Evolutionary conservation across 2,113 vertebrate genomes (phyloP), one percentile per base, ranked within the genome.

Genomic region (Lutjanus erythropterus): DNA sequence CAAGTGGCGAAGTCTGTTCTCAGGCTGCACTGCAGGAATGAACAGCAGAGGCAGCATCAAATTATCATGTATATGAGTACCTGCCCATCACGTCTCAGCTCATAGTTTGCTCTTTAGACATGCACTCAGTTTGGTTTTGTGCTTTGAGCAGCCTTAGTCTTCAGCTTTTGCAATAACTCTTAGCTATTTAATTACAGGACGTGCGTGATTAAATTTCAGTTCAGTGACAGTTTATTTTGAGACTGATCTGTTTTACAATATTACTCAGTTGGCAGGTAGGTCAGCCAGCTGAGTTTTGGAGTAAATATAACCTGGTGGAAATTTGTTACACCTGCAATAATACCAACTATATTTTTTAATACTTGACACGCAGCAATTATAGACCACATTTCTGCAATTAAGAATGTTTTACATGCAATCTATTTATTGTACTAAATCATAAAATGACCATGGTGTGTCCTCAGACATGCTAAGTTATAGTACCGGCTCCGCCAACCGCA

Each of bases 11-110:
- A 25, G 41, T 64, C 31, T 84, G 49, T 79, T 73, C 78, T 69
- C 59, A n/a, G 18, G 35, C 71, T 71, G 75, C 67, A 49, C 23
- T 61, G 68, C 52, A 56, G 59, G 42, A 79, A 66, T 27, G 49
- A 79, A 79, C 76, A 73, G 47, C 66, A 39, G 11, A 12, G 46
- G 61, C 61, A 58, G 71, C 80, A 80, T 64, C n/a, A 55, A 73
- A 81, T 84, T 83, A 64, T 75, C 70, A 74, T 69, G 70, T 49
- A 46, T 72, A 61, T 14, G 16, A 70, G 39, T 2, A 53, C 5
- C 64, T 82, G 71, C 52, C 58, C 49, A 64, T 80, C 78, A 70
- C 2, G n/a, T 23, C 66, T 75, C 73, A 55, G 60, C 42, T n/a
- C 12, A 62, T 21, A 15, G 52, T 71, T 74, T 47, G 15, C 39